Percentiles rank a stretch among this genome's conserved stretches.
Evolutionary conservation across 2,113 vertebrate species (phyloP).

Genomic region (Macaca mulatta): DNA sequence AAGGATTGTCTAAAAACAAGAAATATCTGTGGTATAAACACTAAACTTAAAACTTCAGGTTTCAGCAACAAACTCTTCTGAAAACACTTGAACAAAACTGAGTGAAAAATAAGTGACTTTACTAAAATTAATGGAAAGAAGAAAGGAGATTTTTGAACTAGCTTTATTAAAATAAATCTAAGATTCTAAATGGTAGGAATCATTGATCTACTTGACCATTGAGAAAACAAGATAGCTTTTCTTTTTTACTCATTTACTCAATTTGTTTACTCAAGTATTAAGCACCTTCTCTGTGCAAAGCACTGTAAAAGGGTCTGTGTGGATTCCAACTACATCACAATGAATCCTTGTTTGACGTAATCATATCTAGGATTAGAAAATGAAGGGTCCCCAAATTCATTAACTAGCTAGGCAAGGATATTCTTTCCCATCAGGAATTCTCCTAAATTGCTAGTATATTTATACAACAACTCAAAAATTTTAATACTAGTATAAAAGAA

Average conservation of each 20-base stretch:
- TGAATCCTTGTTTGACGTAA: not conserved
- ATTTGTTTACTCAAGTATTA: not conserved
- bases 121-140: not conserved
- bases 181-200: not conserved
- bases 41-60: not conserved
- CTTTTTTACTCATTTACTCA: not conserved
- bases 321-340: not conserved
- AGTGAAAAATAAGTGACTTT: not conserved
- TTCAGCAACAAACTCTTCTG: not conserved
- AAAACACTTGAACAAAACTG: not conserved
- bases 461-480: not conserved
- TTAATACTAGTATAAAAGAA: not conserved
- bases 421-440: not conserved
- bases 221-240: not conserved
- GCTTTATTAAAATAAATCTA: not conserved
- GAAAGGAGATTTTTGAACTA: not conserved
- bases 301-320: not conserved
- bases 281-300: not conserved
- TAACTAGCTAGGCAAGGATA: not conserved
- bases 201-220: not conserved
- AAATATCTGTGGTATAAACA: not conserved
- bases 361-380: not conserved
- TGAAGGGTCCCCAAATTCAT: not conserved
- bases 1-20: not conserved
- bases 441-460: not conserved